A percentile compares a stretch with the other conserved stretches of the same genome.
These are phyloP conservation scores for Zaprionus capensis DNA, from an alignment of 1,140 invertebrate species.

Conservation along the genomic window DNA sequence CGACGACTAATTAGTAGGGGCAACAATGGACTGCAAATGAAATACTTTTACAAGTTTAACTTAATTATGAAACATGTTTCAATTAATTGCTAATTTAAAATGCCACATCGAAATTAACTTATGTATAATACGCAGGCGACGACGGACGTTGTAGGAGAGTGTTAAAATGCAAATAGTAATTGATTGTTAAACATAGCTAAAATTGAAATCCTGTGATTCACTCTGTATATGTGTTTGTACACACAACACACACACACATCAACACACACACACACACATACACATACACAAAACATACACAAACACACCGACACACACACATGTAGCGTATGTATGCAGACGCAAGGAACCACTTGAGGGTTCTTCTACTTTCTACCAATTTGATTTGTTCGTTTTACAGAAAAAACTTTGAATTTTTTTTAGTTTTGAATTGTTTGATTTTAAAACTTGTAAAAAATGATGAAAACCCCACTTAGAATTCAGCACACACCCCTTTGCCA, in stretches of 20 bases:
- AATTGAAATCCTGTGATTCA: conserved; percentile 82
- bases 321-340: conserved; percentile 4
- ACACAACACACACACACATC: conserved; percentile 19
- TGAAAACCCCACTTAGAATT: neutral
- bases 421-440: conserved; percentile 10
- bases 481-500: neutral
- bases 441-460: conserved; percentile 8
- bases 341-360: neutral
- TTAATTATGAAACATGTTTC: conserved; percentile 72
- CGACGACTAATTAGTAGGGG: conserved; percentile 19
- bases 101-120: conserved; percentile 75
- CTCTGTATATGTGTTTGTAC: conserved; percentile 61
- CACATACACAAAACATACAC: conserved; percentile 2
- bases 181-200: conserved; percentile 80
- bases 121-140: conserved; percentile 54
- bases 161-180: conserved; percentile 72
- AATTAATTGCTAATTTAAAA: conserved; percentile 67
- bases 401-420: conserved; percentile 5
- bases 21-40: conserved; percentile 78
- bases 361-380: neutral
- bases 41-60: conserved; percentile 74
- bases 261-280: neutral
- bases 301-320: neutral
- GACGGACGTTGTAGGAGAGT: conserved; percentile 22
- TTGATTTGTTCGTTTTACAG: neutral